Base-by-base conservation (phyloP, 2,113 vertebrate species). In the Phalacrocorax aristotelis region DNA sequence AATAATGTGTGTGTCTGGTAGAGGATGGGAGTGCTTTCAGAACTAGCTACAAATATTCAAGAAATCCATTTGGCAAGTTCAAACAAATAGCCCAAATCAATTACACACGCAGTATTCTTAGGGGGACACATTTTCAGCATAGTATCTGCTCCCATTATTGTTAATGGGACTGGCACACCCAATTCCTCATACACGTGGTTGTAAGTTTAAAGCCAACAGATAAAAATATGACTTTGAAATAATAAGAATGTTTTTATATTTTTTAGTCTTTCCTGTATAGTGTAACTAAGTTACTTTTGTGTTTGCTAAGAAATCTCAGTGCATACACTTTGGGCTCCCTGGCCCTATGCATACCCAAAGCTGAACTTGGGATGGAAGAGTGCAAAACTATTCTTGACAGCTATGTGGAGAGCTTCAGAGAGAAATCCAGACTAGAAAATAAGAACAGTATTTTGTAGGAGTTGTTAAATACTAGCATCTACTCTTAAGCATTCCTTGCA, bases 41-140 rank as follows among this genome's bases (percentile, higher is more conserved):
- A 98, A 98, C 88, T 52, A 95, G 96, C 97, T 98, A 58, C 94
- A 97, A 97, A 96, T 95, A 98, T 97, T 98, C 97, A 96, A 98
- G 97, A 97, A 98, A 97, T 97, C 96, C 97, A 96, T 97, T 97
- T 97, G 95, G 93, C 98, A 98, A 98, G 98, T 98, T 96, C 94
- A 96, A 98, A 98, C 98, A 98, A 97, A 97, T 93, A 97, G 96
- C 96, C 94, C 82, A 96, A 94, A 89, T 98, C 97, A 97, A 97
- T 97, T 98, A 97, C 70, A 94, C 87, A 91, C 4, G 0, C 20
- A 68, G 14, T 85, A 70, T 94, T 97, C 97, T 97, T 96, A 91
- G 65, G 91, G 87, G 97, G 97, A 87, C 82, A 97, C 84, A 96
- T 97, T 96, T 97, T 95, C 95, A 91, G 82, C 66, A 87, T 93